These are phyloP conservation scores for Callipepla californica DNA, from an alignment of 2,113 vertebrate species.

Conservation along the genomic window DNA sequence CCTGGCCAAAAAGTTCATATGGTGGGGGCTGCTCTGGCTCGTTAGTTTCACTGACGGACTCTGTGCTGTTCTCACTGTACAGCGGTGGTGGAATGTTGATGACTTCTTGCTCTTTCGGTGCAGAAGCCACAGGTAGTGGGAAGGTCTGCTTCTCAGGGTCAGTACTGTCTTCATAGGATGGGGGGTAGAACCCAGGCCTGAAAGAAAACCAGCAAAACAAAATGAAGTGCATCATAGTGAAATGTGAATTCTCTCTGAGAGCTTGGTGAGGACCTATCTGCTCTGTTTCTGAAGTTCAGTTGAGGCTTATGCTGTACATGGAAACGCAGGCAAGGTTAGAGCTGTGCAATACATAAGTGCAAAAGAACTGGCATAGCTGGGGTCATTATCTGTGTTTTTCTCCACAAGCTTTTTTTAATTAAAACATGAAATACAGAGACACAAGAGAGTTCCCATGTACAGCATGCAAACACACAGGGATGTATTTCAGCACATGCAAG, in stretches of 20 bases:
- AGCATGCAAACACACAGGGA: neutral
- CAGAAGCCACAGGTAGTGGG: neutral
- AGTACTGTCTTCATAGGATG: conserved; percentile 83
- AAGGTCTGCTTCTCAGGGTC: conserved; percentile 30
- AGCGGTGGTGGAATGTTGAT: conserved; percentile 75
- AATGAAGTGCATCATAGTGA: neutral
- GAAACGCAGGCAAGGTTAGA: neutral
- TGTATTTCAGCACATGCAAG: neutral
- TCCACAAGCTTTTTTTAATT: neutral
- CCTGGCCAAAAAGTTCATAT: conserved; percentile 62
- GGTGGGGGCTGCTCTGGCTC: conserved; percentile 80
- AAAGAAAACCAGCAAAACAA: neutral
- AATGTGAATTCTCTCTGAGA: neutral
- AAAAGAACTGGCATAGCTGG: neutral
- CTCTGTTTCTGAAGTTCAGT: neutral
- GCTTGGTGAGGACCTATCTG: neutral
- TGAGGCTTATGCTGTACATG: neutral
- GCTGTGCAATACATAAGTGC: neutral
- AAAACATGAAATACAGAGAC: neutral
- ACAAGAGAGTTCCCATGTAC: neutral
- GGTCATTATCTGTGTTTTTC: neutral
- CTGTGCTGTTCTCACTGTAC: conserved; percentile 71
- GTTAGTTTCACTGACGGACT: conserved; percentile 59
- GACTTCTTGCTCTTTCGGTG: neutral
- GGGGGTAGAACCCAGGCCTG: conserved; percentile 84